These are phyloP conservation scores for Drosophila koepferae DNA, from an alignment of 2,888 invertebrate species.

Conservation along the genomic window DNA sequence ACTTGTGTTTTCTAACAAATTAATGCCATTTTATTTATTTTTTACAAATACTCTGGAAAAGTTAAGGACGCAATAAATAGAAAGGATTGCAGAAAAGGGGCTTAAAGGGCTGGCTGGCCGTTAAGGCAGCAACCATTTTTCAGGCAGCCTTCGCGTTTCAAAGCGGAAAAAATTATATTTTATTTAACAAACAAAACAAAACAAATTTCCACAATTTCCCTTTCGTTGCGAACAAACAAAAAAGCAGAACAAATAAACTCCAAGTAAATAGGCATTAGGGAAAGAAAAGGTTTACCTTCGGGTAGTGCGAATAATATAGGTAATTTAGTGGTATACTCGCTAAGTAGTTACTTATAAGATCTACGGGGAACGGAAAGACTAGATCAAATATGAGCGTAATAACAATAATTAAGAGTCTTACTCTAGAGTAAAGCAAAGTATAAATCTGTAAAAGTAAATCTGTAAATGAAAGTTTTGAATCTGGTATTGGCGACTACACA, in stretches of 20 bases:
- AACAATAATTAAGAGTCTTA: neutral
- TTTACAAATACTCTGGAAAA: conserved; percentile 63
- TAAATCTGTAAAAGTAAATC: no score
- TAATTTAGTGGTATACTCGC: neutral
- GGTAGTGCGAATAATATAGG: neutral
- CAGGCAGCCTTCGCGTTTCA: conserved; percentile 58
- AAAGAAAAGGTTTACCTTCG: conserved; percentile 41
- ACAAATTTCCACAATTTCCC: conserved; percentile 69
- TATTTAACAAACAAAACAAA: conserved; percentile 71
- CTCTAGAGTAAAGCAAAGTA: no score
- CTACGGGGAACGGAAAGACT: neutral
- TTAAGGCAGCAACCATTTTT: conserved; percentile 55
- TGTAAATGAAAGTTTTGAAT: no score
- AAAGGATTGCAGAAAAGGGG: conserved; percentile 9
- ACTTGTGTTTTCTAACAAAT: conserved; percentile 70
- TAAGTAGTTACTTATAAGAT: conserved; percentile 1
- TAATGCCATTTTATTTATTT: conserved; percentile 79
- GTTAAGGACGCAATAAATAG: conserved; percentile 37
- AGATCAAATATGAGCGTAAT: neutral
- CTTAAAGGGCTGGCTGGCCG: neutral
- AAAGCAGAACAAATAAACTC: conserved; percentile 8
- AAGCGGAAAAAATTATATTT: conserved; percentile 64
- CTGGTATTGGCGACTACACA: no score
- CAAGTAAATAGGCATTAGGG: conserved; percentile 34
- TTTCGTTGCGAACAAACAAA: conserved; percentile 70